Evolutionary conservation across 2,113 vertebrate species (phyloP), one percentile per base, ranked within the genome.

Genomic region (Silurus glanis): DNA sequence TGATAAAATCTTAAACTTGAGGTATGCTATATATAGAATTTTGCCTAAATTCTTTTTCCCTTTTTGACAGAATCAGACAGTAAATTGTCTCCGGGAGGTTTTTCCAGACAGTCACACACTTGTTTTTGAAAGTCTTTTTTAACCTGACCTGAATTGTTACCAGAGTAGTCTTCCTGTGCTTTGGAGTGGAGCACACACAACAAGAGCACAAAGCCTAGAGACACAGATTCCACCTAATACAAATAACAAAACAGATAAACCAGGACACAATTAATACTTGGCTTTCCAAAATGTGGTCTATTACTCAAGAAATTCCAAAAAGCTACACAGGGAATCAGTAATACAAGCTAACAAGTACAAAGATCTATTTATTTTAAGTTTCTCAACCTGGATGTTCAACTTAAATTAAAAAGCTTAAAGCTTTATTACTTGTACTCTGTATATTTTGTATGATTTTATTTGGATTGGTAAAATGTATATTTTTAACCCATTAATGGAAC

Each of bases 141-240:
- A 13, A 3, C 80, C 85, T 69, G 83, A 95, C 94, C 91, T 93
- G 94, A 95, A 83, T 92, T 87, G 62, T 91, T 59, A 87, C 90
- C 92, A 72, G 92, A 95, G 82, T 89, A 91, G 5, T 94, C 91
- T 0, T 95, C 91, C 90, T 96, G 94, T 47, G 90, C 90, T 47
- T 91, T 87, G 67, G 91, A 83, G 0, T 82, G 86, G 88, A 86
- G 51, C 55, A 86, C 74, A 47, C 89, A 92, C 83, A 94, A 84
- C 85, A 90, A 13, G 23, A 91, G 78, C 5, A 92, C 88, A 2
- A 89, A 89, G 79, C 94, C 83, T 84, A 87, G 86, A 17, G 82
- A 91, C 86, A 90, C 84, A 85, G 92, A 62, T 28, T 76, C 89
- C 71, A 53, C 88, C 94, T 95, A 89, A 59, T 67, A 71, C 12